Evolutionary conservation across 2,797 vertebrate species (phyloP).

Genomic region (Odontamblyopus rebecca): DNA sequence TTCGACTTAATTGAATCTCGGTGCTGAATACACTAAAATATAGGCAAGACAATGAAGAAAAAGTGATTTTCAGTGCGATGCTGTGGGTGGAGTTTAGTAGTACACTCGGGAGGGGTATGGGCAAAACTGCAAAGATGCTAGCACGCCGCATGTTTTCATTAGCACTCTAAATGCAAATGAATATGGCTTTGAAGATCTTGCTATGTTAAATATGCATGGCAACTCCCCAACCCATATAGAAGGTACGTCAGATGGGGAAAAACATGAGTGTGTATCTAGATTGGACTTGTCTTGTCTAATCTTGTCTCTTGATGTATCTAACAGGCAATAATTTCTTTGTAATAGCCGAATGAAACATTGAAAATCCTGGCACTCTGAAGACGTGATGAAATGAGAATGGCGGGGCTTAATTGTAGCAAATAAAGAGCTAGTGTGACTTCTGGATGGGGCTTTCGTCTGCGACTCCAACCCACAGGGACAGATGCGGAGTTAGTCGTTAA

Average conservation of each 20-base stretch:
- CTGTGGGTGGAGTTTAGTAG: conserved; percentile 25
- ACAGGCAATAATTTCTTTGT: conserved; percentile 33
- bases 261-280: conserved; percentile 4
- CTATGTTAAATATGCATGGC: conserved; percentile 75
- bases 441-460: conserved; percentile 32
- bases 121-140: conserved; percentile 57
- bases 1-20: conserved; percentile 41
- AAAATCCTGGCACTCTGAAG: conserved; percentile 36
- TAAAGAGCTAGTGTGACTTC: conserved; percentile 54
- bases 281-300: not conserved
- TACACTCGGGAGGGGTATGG: conserved; percentile 42
- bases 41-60: conserved; percentile 6
- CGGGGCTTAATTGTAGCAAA: conserved; percentile 56
- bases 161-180: conserved; percentile 80
- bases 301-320: conserved; percentile 20
- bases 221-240: conserved; percentile 13
- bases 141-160: conserved; percentile 72
- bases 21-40: conserved; percentile 32
- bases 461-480: conserved; percentile 54
- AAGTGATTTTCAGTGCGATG: conserved; percentile 20
- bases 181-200: conserved; percentile 77
- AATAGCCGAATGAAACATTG: conserved; percentile 25
- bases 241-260: conserved; percentile 19
- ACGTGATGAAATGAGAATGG: conserved; percentile 53
- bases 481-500: conserved; percentile 73